Evolutionary conservation across 2,797 vertebrate genomes (phyloP), one percentile per base, ranked within the genome.

Genomic region (Acanthurus tractus): DNA sequence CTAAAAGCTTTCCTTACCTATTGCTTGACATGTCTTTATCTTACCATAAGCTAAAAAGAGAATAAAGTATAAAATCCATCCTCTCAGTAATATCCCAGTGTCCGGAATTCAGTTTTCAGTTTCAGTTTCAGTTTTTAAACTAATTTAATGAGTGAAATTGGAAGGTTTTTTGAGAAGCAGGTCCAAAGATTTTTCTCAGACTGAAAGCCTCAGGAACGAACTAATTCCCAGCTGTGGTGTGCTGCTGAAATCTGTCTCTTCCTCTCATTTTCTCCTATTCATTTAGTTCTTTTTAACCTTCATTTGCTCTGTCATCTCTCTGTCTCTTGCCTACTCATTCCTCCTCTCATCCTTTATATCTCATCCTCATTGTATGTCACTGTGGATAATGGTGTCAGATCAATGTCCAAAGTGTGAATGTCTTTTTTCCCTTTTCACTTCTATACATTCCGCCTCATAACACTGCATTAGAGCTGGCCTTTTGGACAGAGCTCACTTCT

Each of bases 251-350:
- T 78, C 59, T 55, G 44, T 63, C 50, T 79, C 55, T 72, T 20
- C 67, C 22, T 70, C 68, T 79, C 40, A 70, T 82, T 84, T 81
- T 81, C 64, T 49, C 58, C 46, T 52, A 62, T 79, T 84, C 72
- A 84, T 84, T 85, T 71, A 73, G 74, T 67, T 79, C 49, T 66
- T 81, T 78, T 82, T 58, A 73, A 76, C 74, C 74, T 59, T 73
- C 18, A 18, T 76, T 76, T 70, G 25, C 57, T 58, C 75, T 22
- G 5, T 76, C 10, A 64, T 71, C 44, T 20, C 54, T 45, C 18
- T 68, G 9, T 46, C 63, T 75, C 42, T 29, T 53, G 48, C 54
- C 62, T 44, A 38, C 9, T 18, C 45, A 23, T 48, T 66, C 50
- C 29, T 50, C 61, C 17, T 46, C 45, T 48, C 45, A 11, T 53